Base-by-base conservation (phyloP, 2,888 invertebrate species). In the Nebria salina region DNA sequence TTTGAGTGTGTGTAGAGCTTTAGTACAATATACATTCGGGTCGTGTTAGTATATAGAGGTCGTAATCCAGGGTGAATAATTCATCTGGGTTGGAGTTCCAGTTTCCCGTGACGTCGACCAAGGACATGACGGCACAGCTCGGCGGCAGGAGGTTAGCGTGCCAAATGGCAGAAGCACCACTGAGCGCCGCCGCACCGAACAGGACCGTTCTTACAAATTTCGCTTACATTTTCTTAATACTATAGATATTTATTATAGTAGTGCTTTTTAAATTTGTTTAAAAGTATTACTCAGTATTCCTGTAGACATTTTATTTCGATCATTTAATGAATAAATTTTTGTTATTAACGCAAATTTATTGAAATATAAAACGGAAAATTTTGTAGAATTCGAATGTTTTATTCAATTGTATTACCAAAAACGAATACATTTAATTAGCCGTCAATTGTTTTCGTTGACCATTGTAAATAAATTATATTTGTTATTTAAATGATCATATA, bases 61-160 rank as follows among this genome's bases (percentile, higher is more conserved):
- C 76, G 81, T 82, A 82, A 83, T 82, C 83, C 81, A 42, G 64
- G 68, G 72, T 82, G 78, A 83, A 83, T 83, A 82, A 83, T 83
- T 80, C 82, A 83, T 82, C 81, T 72, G 82, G 77, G 73, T 73
- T 42, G 72, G 41, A 65, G 64, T 72, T 34, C 34, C 70, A 26
- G 70, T 70, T 15, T 70, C 25, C 70, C 70, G 26, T 70, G 20
- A 26, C 25, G 70, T 20, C 13, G 66, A 25, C 20, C 70, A 70
- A 70, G 9, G 70, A 11, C 25, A 70, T 34, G 54, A 54, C 54
- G 54, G 54, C 54, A 54, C 54, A 8, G 13, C 54, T 8, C 54
- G 54, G 54, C 8, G 8, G 11, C 13, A 13, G 54, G 54, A 54
- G 54, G 11, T 11, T 54, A 54, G 13, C 13, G 34, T 34, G 34